Conservation (phyloP, 1,140 invertebrate genomes). For the Acromyrmex heyeri region DNA sequence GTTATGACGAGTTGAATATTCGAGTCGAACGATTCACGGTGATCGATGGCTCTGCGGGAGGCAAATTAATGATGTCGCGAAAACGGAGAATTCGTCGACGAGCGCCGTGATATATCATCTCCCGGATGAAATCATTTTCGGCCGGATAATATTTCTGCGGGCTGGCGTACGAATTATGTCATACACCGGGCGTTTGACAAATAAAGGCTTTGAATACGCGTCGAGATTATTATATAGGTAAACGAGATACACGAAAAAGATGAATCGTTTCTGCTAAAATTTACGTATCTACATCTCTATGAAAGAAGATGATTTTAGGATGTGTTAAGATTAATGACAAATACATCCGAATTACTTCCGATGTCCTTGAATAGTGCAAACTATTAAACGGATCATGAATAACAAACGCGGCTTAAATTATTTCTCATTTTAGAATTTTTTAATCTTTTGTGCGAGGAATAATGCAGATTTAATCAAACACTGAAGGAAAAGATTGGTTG, state of each 20-base stretch:
- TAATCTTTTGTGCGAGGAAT: not conserved
- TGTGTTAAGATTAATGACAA: no score
- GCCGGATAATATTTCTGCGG: constrained; percentile 64
- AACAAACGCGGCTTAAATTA: not conserved
- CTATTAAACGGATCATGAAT: not conserved
- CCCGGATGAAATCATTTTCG: constrained; percentile 66
- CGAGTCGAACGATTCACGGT: constrained; percentile 17
- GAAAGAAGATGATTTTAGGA: not conserved
- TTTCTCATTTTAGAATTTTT: not conserved
- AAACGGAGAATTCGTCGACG: constrained; percentile 26
- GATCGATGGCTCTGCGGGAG: constrained; percentile 62
- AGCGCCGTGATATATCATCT: constrained; percentile 67
- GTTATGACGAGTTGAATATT: constrained; percentile 23
- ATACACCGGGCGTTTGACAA: constrained; percentile 36
- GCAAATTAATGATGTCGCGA: constrained; percentile 70
- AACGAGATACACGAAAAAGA: constrained; percentile 26
- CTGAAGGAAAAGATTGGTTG: no score
- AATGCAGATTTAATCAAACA: not conserved
- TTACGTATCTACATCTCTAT: not conserved
- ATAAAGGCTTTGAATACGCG: constrained; percentile 39
- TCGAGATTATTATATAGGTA: constrained; percentile 47
- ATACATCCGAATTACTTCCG: no score
- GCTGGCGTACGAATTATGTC: constrained; percentile 43
- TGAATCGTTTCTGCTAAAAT: constrained; percentile 41
- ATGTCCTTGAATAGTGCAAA: not conserved